phyloP scores from a whole-genome alignment of 2,888 invertebrate species.

The Germaria angustata region DNA sequence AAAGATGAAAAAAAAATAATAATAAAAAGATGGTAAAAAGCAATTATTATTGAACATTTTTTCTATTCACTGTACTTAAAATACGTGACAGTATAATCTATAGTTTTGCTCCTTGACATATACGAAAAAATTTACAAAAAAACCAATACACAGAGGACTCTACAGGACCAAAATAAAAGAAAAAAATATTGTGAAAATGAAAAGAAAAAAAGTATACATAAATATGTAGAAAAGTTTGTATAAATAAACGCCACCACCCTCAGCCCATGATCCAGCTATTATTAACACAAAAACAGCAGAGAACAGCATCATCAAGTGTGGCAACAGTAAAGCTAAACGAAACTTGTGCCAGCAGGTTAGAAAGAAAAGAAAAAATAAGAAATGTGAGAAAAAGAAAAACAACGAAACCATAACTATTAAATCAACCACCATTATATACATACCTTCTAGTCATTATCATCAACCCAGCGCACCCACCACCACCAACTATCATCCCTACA shows the following conservation, averaged over 20 bases:
- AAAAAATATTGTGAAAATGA: too few relatives aligned
- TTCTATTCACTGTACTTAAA: conserved; percentile 24
- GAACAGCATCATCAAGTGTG: conserved; percentile 26
- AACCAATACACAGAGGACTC: conserved; percentile 28
- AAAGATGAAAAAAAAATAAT: not conserved
- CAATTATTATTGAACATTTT: conserved; percentile 24
- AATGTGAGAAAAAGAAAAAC: not conserved
- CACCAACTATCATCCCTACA: conserved; percentile 8
- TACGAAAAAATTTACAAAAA: conserved; percentile 19
- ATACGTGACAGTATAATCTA: conserved; percentile 62
- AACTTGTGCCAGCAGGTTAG: conserved; percentile 24
- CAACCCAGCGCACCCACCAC: not conserved
- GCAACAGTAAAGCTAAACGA: conserved; percentile 9
- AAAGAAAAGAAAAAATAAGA: conserved; percentile 2
- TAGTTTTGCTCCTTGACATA: conserved; percentile 61
- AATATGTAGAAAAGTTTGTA: not conserved
- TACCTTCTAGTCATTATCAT: conserved; percentile 6
- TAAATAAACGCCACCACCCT: conserved; percentile 11
- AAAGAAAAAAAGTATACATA: not conserved
- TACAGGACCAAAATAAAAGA: conserved; percentile 13
- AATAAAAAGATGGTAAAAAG: conserved; percentile 29
- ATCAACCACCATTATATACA: conserved; percentile 43
- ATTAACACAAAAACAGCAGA: conserved; percentile 32
- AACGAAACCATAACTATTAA: conserved; percentile 34
- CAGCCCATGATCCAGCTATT: not conserved